Evolutionary conservation across 92 coral and sea anemone species (phyloP), one percentile per base, ranked within the genome.

Genomic region (Palythoa caribaeorum): DNA sequence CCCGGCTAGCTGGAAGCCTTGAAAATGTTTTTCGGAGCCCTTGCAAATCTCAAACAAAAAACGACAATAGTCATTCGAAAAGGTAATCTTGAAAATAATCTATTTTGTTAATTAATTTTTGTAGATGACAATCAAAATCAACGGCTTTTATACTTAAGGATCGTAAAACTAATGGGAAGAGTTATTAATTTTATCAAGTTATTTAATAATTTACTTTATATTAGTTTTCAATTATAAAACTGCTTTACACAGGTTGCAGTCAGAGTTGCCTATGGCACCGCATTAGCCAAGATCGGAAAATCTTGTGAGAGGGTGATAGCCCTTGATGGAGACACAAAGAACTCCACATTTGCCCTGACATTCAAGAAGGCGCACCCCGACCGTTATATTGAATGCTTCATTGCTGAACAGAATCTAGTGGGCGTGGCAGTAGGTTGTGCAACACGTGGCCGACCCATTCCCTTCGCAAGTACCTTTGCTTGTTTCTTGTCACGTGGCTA

Each of bases 391-490:
- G 99, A 97, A 76, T 97, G 99, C 87, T 97, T 92, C 87, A 96
- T 97, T 69, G 99, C 99, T 12, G 99, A 97, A 47, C 99, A 97
- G 89, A 97, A 97, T 86, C 92, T 97, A 93, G 74, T 97, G 15
- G 99, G 99, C 13, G 98, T 97, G 79, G 99, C 97, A n/a, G 96
- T 97, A 51, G 99, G 99, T 6, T 94, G 94, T 36, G 95, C 96
- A 17, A 93, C 99, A 21, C 98, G 99, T 14, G 94, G 88, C 13
- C 98, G 99, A 1, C 92, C 98, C 51, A 97, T 97, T 85, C 98
- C 99, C 0, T 97, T 97, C 92, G 87, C 94, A 71, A 97, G 99
- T 83, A 94, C 99, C 40, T 97, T 97, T 84, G 98, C 99, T 2
- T 91, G 93, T 20, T 97, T 97, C 85, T 86, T 95, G 21, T 90